Percentiles rank a stretch among this genome's conserved stretches.
These are phyloP conservation scores for Theonella swinhoei DNA, from an alignment of 37 sponge, comb jelly and placozoan species.

Conservation along the genomic window DNA sequence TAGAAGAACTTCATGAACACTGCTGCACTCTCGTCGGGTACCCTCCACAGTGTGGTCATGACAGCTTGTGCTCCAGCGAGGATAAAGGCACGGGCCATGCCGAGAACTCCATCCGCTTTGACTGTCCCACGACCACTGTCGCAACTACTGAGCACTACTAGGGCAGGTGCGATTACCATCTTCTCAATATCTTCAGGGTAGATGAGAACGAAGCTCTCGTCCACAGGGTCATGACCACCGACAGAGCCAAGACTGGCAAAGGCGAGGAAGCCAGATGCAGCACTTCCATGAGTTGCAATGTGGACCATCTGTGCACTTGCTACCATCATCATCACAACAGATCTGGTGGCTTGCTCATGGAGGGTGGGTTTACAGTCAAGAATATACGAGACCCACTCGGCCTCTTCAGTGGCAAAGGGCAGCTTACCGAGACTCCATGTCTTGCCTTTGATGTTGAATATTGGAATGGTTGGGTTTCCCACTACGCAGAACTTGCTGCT, in stretches of 20 bases:
- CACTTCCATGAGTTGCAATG: slow-evolving; percentile 77
- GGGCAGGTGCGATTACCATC: slow-evolving; percentile 58
- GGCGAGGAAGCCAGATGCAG: slow-evolving; percentile 64
- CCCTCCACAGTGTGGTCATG: slow-evolving; percentile 74
- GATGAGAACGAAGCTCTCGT: slow-evolving; percentile 47
- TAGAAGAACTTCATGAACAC: slow-evolving; percentile 89
- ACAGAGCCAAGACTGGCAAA: slow-evolving; percentile 41
- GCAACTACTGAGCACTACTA: slow-evolving; percentile 82
- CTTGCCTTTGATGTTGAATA: slow-evolving; percentile 39
- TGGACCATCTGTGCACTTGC: slow-evolving; percentile 61
- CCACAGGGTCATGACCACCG: not conserved
- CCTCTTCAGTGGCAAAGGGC: slow-evolving; percentile 67
- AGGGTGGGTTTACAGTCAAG: slow-evolving; percentile 51
- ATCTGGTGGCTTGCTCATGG: slow-evolving; percentile 69
- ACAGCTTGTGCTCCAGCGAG: slow-evolving; percentile 86
- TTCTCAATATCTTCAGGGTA: slow-evolving; percentile 74
- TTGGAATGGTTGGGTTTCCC: slow-evolving; percentile 72
- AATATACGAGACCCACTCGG: slow-evolving; percentile 60
- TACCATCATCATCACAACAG: slow-evolving; percentile 44
- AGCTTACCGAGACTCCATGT: slow-evolving; percentile 65
- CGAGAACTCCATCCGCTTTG: slow-evolving; percentile 81
- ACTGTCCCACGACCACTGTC: slow-evolving; percentile 68
- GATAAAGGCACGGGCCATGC: slow-evolving; percentile 80
- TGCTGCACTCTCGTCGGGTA: slow-evolving; percentile 80
- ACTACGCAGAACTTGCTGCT: slow-evolving; percentile 58